Percentiles rank a stretch among this genome's conserved stretches.
These are phyloP conservation scores for Toxotes chatareus DNA, from an alignment of 2,113 vertebrate species.

Conservation along the genomic window DNA sequence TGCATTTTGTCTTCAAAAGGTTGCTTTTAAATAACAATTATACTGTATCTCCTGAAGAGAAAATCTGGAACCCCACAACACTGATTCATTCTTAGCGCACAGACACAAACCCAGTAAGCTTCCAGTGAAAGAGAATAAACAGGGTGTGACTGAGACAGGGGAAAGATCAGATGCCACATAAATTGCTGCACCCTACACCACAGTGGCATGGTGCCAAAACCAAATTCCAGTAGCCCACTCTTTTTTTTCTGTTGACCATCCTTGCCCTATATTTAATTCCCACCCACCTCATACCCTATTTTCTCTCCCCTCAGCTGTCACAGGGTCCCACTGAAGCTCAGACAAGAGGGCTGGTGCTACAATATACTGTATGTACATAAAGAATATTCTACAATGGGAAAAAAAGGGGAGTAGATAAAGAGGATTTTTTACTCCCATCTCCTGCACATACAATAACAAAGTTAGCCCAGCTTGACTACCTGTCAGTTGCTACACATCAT, in stretches of 20 bases:
- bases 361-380: background rate
- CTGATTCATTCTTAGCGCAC: background rate
- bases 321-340: background rate
- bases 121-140: background rate
- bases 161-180: conserved; percentile 37
- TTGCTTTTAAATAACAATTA: background rate
- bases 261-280: conserved; percentile 31
- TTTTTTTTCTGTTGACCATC: conserved; percentile 14
- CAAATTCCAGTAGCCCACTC: conserved; percentile 18
- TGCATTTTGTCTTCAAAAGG: background rate
- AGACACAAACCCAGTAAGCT: background rate
- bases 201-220: background rate
- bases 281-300: conserved; percentile 16
- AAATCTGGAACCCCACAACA: background rate
- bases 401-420: background rate
- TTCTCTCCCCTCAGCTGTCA: conserved; percentile 41
- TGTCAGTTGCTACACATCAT: background rate
- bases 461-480: background rate
- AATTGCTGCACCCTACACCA: conserved; percentile 18
- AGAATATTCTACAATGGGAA: too few relatives aligned
- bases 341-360: background rate
- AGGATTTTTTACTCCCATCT: background rate
- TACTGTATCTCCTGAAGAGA: background rate
- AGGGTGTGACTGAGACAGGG: background rate
- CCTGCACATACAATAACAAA: background rate